A percentile compares a stretch with the other conserved stretches of the same genome.
These are phyloP conservation scores for Laterallus jamaicensis DNA, from an alignment of 2,113 vertebrate species.

Conservation along the genomic window DNA sequence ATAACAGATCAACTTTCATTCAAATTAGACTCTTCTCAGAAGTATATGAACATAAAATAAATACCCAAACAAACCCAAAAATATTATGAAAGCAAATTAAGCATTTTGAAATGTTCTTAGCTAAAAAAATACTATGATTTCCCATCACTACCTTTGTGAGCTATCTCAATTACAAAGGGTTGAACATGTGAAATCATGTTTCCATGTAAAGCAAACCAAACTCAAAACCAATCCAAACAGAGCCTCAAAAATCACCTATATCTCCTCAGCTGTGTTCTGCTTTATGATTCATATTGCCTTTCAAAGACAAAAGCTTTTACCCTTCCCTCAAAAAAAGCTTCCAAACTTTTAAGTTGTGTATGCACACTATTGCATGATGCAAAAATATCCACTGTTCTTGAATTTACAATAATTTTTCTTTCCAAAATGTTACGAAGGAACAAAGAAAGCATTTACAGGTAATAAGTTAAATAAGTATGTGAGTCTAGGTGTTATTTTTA, in stretches of 20 bases:
- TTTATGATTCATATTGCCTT: background rate
- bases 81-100: background rate
- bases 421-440: background rate
- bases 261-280: background rate
- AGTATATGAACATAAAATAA: background rate
- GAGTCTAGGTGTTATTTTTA: background rate
- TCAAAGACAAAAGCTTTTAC: background rate
- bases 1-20: background rate
- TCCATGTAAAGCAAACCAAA: background rate
- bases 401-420: background rate
- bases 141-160: background rate
- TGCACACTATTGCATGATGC: background rate
- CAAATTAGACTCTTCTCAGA: background rate
- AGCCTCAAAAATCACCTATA: background rate
- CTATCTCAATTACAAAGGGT: rapidly evolving
- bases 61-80: background rate
- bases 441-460: background rate
- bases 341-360: background rate
- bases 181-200: background rate
- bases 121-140: background rate
- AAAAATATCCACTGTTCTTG: background rate
- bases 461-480: background rate
- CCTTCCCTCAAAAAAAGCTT: background rate
- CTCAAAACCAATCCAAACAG: rapidly evolving
- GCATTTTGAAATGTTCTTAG: background rate